phyloP scores from a whole-genome alignment of 2,888 invertebrate genomes.

The Eupithecia dodoneata region DNA sequence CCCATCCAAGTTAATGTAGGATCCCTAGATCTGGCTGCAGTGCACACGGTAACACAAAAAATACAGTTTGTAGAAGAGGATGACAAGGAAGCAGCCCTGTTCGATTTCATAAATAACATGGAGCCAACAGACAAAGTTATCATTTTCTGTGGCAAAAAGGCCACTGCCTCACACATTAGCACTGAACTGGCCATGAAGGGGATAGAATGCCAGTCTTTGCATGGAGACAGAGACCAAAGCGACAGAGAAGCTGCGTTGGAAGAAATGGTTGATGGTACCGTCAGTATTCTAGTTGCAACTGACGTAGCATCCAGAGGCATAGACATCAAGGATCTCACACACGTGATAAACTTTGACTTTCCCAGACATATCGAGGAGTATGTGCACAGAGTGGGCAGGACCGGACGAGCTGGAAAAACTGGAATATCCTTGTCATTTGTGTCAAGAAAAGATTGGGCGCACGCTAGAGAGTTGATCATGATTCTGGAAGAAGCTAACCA shows the following conservation, averaged over 20 bases:
- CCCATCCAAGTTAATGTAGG: slow-evolving; percentile 97
- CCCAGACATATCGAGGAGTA: slow-evolving; percentile 98
- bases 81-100: slow-evolving; percentile 86
- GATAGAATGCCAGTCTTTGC: slow-evolving; percentile 90
- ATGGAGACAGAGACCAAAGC: slow-evolving; percentile 93
- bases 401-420: slow-evolving; percentile 94
- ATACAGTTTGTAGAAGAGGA: slow-evolving; percentile 89
- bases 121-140: slow-evolving; percentile 91
- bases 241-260: slow-evolving; percentile 92
- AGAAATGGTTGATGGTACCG: slow-evolving; percentile 91
- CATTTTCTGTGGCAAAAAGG: slow-evolving; percentile 95
- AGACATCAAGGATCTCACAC: slow-evolving; percentile 94
- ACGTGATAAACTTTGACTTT: slow-evolving; percentile 97
- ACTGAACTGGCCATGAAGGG: slow-evolving; percentile 90
- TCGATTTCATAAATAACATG: slow-evolving; percentile 89
- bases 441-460: slow-evolving; percentile 91
- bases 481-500: slow-evolving; percentile 95
- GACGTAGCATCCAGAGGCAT: slow-evolving; percentile 98
- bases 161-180: slow-evolving; percentile 91
- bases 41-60: slow-evolving; percentile 93
- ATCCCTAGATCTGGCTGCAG: slow-evolving; percentile 93
- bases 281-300: slow-evolving; percentile 94
- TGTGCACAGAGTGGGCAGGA: slow-evolving; percentile 97
- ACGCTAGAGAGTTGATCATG: slow-evolving; percentile 91
- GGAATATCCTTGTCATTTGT: slow-evolving; percentile 94